Percentiles rank a stretch among this genome's conserved stretches.
These are phyloP conservation scores for Xenentodon cancila DNA, from an alignment of 2,797 vertebrate species.

Conservation along the genomic window DNA sequence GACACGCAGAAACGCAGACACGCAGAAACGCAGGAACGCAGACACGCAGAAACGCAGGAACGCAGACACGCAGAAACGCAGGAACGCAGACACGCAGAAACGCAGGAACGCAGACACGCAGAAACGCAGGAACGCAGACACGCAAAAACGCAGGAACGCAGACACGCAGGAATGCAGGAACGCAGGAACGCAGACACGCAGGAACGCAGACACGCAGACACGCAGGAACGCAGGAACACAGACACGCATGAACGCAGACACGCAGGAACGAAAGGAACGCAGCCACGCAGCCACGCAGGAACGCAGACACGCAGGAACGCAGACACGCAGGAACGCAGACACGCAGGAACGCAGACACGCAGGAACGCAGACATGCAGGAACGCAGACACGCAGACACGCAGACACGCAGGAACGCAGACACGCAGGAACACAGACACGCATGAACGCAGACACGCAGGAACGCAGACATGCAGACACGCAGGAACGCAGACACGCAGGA, in stretches of 20 bases:
- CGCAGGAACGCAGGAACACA: constrained; percentile 6
- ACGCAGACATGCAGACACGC: too few species aligned
- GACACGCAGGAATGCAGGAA: not conserved
- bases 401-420: too few species aligned
- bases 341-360: not conserved
- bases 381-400: constrained; percentile 27
- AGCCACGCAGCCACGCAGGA: too few species aligned
- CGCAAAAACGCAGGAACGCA: constrained; percentile 14
- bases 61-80: constrained; percentile 21
- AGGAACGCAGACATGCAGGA: too few species aligned
- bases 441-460: constrained; percentile 21
- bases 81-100: too few species aligned
- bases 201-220: too few species aligned
- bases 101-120: constrained; percentile 18
- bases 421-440: constrained; percentile 16
- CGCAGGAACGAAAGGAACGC: too few species aligned
- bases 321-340: constrained; percentile 16
- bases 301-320: constrained; percentile 16
- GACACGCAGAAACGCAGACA: too few species aligned
- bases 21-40: constrained; percentile 22
- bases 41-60: too few species aligned
- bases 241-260: constrained; percentile 26
- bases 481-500: constrained; percentile 15
- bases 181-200: constrained; percentile 15
- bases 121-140: constrained; percentile 1